Percentiles rank a stretch among this genome's conserved stretches.
Conservation (phyloP, 2,888 invertebrate species). For the Scaptomyza caliginosa region DNA sequence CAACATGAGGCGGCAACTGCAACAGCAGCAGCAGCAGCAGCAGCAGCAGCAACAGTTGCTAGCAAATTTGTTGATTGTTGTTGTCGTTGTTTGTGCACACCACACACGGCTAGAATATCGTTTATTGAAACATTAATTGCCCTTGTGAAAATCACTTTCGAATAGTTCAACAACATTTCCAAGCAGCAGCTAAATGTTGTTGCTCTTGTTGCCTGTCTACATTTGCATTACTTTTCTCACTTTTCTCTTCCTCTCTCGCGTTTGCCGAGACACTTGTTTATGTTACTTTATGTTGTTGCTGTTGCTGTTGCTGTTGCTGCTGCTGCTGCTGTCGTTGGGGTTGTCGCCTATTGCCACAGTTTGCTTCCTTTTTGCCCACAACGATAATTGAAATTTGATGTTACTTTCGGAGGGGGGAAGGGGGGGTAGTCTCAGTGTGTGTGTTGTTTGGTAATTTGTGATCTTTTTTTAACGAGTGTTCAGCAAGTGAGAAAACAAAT, state of each 20-base stretch:
- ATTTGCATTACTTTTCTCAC: slow-evolving; percentile 43
- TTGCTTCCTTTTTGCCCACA: slow-evolving; percentile 55
- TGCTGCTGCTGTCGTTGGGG: slow-evolving; percentile 40
- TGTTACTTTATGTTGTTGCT: slow-evolving; percentile 22
- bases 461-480: slow-evolving; percentile 1
- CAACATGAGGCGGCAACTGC: slow-evolving; percentile 69
- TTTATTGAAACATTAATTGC: slow-evolving; percentile 83
- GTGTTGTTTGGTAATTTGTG: slow-evolving; percentile 31
- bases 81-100: slow-evolving; percentile 24
- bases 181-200: slow-evolving; percentile 19
- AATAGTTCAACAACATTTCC: slow-evolving; percentile 67
- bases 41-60: slow-evolving; percentile 51
- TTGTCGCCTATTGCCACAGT: slow-evolving; percentile 51
- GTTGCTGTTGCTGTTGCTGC: slow-evolving; percentile 16
- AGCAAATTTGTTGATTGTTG: slow-evolving; percentile 37
- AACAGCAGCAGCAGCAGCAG: slow-evolving; percentile 47
- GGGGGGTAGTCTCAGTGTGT: neutral
- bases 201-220: slow-evolving; percentile 17
- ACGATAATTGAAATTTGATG: slow-evolving; percentile 82
- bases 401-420: slow-evolving; percentile 37
- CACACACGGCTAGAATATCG: slow-evolving; percentile 73
- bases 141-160: slow-evolving; percentile 74
- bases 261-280: slow-evolving; percentile 61
- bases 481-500: slow-evolving; percentile 3
- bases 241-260: slow-evolving; percentile 18